Base-by-base conservation (phyloP, 1,140 invertebrate species). In the Listronotus bonariensis region DNA sequence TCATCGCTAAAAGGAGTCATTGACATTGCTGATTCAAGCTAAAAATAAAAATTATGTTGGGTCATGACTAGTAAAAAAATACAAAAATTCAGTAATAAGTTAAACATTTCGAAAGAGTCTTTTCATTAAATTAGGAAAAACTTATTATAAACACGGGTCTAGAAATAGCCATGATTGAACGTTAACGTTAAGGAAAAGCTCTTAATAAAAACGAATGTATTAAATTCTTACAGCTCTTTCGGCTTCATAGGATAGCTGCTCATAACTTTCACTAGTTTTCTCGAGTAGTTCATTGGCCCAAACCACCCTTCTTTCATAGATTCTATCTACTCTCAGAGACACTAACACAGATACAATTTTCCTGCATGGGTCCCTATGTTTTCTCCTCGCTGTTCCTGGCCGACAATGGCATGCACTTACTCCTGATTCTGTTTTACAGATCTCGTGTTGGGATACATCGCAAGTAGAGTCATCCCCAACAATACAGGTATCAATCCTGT, bases 401-500 rank as follows among this genome's bases (percentile, higher is more conserved):
- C 92, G 82, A 75, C 95, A 97, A 65, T 92, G 89, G 75, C 95
- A 97, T 54, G 92, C 92, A 9, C 92, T 95, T n/a, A 96, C 93
- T 5, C 93, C 93, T 64, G 85, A 85, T 79, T 96, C 91, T 0
- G 92, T 96, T 62, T 88, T 86, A 76, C 94, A 97, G 46, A 87
- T 86, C 74, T 96, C 94, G 73, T 94, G 90, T 76, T 94, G 89
- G 18, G 89, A 88, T 46, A 86, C 83, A 73, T 95, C 92, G 72
- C 94, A 97, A 0, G 94, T 96, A n/a, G 90, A 89, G 69, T 94
- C 91, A 69, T 97, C 93, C 2, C 93, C 94, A 1, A 96, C 93
- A 20, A 96, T 96, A 72, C 94, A 97, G 9, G 94, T 96, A 77
- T 97, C 94, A 58, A 97, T 96, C 70, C 93, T 82, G 49, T 11